These are phyloP conservation scores for Styela plicata DNA, from an alignment of 23 tunicate species.

Conservation along the genomic window DNA sequence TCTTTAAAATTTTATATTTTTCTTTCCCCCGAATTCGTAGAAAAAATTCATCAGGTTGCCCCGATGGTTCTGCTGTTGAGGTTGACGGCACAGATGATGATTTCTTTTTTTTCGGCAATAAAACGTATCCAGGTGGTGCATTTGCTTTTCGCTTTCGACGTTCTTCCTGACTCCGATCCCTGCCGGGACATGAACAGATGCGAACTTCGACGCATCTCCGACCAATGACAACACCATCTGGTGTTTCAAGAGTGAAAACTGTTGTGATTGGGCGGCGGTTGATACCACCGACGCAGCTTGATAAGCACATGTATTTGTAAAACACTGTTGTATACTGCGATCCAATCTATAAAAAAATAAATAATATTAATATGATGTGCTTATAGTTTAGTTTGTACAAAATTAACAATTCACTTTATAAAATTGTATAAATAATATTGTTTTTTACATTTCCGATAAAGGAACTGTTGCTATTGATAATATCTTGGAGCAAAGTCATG, in stretches of 20 bases:
- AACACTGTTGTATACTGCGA: constrained; percentile 8
- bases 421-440: no score
- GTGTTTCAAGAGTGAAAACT: constrained; percentile 37
- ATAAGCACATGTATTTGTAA: constrained; percentile 53
- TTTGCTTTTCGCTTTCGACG: constrained; percentile 14
- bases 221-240: constrained; percentile 44
- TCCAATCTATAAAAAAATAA: constrained; percentile 37
- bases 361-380: no score
- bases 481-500: no score
- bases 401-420: no score
- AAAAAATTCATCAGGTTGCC: constrained; percentile 5
- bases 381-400: no score
- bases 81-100: constrained; percentile 2
- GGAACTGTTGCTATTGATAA: no score
- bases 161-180: constrained; percentile 57
- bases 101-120: constrained; percentile 17
- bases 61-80: constrained; percentile 2
- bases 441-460: no score
- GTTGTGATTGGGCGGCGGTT: constrained; percentile 43
- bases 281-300: constrained; percentile 63
- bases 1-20: constrained; percentile 16
- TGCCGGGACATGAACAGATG: constrained; percentile 58
- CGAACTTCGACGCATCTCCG: constrained; percentile 38
- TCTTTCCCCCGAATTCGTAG: constrained; percentile 32
- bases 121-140: constrained; percentile 2